Evolutionary conservation across 2,888 invertebrate species (phyloP), one percentile per base, ranked within the genome.

Genomic region (Ceriagrion tenellum): DNA sequence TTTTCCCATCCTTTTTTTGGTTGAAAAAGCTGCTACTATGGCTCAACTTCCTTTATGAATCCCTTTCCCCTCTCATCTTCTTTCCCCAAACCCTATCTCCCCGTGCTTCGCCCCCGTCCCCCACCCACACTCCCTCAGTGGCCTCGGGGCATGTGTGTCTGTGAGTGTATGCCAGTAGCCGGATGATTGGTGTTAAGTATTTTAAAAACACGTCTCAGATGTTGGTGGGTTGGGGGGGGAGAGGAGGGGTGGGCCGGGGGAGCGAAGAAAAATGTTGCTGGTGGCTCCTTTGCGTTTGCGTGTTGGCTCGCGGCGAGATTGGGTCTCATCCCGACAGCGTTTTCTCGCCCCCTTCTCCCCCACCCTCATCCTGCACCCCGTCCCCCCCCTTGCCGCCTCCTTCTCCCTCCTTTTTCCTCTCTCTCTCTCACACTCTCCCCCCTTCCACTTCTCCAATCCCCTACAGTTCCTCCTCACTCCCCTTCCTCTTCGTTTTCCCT

Each of bases 251-350:
- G 40, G 95, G 30, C 95, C 95, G 56, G 95, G 91, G 95, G 95
- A 59, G 95, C 95, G 95, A 95, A 95, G 95, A 95, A 95, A 95
- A 95, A 95, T 59, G 95, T 69, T 91, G 56, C 95, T 95, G 81
- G 91, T 90, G 56, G 95, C 95, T 95, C 81, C 95, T 55, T 90
- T 88, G 55, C 91, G 91, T 88, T 88, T 90, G 59, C 95, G 96
- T 95, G 93, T 93, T 93, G 93, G 93, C 93, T 93, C 69, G 47
- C 69, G 93, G 91, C 91, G 91, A 91, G 91, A 91, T 91, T 91
- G 91, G 91, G 63, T 40, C 91, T 63, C 95, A 96, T 96, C 95
- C 95, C 96, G 95, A 95, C 56, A 35, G 55, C 55, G 88, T 55
- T 35, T 56, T 63, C 30, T 59, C 30, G 59, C 88, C 89, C 95